Conservation (phyloP, 1,140 invertebrate genomes). For the Drosophila burlai region DNA sequence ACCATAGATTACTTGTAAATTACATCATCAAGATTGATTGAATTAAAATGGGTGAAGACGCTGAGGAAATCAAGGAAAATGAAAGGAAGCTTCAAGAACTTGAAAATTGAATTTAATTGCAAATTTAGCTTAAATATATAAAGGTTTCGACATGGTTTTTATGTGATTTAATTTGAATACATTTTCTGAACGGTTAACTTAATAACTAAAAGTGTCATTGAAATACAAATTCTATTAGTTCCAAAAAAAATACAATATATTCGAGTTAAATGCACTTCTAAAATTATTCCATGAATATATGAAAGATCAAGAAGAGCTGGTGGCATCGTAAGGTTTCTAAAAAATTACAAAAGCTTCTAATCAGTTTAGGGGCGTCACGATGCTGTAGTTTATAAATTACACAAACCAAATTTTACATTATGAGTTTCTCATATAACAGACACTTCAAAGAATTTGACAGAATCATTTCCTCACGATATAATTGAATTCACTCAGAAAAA, state of each 20-base stretch:
- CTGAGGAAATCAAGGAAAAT: neutral
- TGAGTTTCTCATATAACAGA: neutral
- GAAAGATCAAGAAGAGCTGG: no score
- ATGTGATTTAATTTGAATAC: neutral
- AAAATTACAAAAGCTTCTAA: no score
- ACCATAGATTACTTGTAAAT: conserved; percentile 21
- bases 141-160: neutral
- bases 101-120: neutral
- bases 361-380: no score
- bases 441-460: neutral
- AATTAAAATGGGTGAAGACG: neutral
- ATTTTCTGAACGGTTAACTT: neutral
- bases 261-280: no score
- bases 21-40: conserved; percentile 21
- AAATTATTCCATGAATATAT: no score
- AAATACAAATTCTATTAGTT: no score
- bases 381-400: neutral
- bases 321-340: no score
- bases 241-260: no score
- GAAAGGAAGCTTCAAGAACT: neutral
- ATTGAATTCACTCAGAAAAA: conserved; percentile 8
- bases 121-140: neutral
- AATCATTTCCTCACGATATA: conserved; percentile 2
- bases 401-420: neutral
- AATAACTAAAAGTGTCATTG: no score